Evolutionary conservation across 2,113 vertebrate genomes (phyloP).

Genomic region (Ophiodon elongatus): DNA sequence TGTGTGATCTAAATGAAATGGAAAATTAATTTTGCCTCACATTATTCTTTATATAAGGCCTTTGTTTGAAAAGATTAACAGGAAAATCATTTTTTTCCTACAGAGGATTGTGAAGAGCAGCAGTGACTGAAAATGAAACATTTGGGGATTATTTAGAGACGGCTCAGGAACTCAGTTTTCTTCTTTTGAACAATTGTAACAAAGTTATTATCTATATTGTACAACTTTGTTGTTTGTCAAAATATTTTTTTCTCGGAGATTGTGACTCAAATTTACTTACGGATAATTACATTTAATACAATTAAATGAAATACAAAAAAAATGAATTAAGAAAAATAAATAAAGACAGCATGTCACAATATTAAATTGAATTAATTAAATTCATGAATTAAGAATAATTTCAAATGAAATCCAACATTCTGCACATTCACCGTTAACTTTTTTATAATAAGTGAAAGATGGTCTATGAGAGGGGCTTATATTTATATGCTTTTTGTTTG

Average conservation of each 20-base stretch:
- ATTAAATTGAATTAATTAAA: neutral
- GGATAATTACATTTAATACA: neutral
- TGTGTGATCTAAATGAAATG: constrained; percentile 54
- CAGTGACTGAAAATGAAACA: constrained; percentile 48
- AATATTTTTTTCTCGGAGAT: neutral
- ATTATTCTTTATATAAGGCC: constrained; percentile 33
- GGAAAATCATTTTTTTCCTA: constrained; percentile 26
- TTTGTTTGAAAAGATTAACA: constrained; percentile 62
- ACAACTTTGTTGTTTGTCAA: neutral
- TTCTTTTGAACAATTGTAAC: constrained; percentile 11
- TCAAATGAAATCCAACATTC: neutral
- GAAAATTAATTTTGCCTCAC: constrained; percentile 49
- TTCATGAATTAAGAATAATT: neutral
- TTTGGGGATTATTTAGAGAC: constrained; percentile 29
- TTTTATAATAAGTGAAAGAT: neutral
- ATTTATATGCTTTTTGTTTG: neutral
- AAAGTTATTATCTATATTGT: neutral
- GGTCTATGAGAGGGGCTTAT: neutral
- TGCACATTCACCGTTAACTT: neutral
- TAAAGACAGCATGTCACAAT: neutral
- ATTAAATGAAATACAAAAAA: constrained; percentile 6
- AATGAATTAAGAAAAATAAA: neutral
- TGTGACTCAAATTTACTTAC: neutral
- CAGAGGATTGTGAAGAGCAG: constrained; percentile 18
- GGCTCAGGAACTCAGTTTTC: constrained; percentile 25